phyloP scores from a whole-genome alignment of 2,888 invertebrate species.

The Colostygia pectinataria region DNA sequence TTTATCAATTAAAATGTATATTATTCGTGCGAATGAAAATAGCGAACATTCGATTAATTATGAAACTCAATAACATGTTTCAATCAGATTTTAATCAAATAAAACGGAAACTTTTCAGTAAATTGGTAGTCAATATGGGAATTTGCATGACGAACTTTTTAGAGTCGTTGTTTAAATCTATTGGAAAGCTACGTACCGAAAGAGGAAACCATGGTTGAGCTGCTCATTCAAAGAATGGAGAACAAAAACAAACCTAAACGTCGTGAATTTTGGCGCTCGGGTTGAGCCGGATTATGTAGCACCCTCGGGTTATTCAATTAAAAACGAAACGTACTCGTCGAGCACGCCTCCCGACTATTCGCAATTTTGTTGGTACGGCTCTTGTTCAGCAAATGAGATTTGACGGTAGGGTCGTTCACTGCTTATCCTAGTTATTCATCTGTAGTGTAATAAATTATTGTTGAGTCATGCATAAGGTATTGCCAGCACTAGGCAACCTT shows the following conservation, averaged over 20 bases:
- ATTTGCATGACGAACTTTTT: constrained; percentile 8
- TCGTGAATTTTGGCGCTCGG: constrained; percentile 58
- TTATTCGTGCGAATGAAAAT: constrained; percentile 53
- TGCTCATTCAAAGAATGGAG: constrained; percentile 46
- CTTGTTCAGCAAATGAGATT: constrained; percentile 58
- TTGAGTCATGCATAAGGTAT: constrained; percentile 12
- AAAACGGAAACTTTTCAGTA: constrained; percentile 22
- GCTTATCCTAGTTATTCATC: constrained; percentile 14
- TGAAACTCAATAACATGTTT: constrained; percentile 48
- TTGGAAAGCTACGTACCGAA: constrained; percentile 25
- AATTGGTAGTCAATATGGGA: constrained; percentile 7
- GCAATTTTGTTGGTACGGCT: constrained; percentile 53
- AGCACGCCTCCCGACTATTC: constrained; percentile 53
- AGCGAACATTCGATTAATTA: constrained; percentile 54
- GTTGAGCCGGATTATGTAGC: constrained; percentile 62
- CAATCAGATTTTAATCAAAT: constrained; percentile 39
- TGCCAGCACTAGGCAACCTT: constrained; percentile 19
- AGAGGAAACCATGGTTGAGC: constrained; percentile 46
- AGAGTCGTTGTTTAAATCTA: constrained; percentile 24
- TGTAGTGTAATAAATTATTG: constrained; percentile 11
- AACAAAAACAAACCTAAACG: constrained; percentile 58
- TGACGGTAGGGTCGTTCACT: constrained; percentile 24
- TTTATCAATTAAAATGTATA: constrained; percentile 62
- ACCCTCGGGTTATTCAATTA: constrained; percentile 72
- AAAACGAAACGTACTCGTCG: constrained; percentile 60